Evolutionary conservation across 2,888 invertebrate genomes (phyloP).

Genomic region (Hirtodrosophila trivittata): DNA sequence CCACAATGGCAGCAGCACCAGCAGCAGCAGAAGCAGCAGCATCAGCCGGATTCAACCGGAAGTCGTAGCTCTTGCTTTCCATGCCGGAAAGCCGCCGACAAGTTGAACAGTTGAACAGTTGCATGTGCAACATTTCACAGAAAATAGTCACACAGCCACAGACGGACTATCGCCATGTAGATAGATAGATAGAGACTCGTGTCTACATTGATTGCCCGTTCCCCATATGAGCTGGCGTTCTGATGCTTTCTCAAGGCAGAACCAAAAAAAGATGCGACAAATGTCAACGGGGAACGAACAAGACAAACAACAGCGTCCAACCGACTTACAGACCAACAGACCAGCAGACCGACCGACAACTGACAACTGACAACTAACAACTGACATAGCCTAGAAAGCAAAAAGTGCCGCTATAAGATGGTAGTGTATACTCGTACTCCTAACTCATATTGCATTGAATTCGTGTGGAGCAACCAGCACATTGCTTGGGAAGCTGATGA

Average conservation of each 20-base stretch:
- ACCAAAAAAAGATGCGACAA: constrained; percentile 67
- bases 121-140: constrained; percentile 63
- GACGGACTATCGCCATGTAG: constrained; percentile 2
- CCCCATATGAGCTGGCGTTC: constrained; percentile 31
- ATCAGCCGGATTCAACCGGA: constrained; percentile 40
- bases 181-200: constrained; percentile 3
- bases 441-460: constrained; percentile 65
- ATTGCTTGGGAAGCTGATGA: constrained; percentile 13
- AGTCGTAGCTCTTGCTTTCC: constrained; percentile 66
- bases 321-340: constrained; percentile 6
- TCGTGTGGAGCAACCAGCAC: constrained; percentile 20
- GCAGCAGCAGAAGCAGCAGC: background rate
- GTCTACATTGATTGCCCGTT: constrained; percentile 55
- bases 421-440: constrained; percentile 39
- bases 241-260: constrained; percentile 12
- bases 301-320: constrained; percentile 25
- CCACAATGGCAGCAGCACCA: constrained; percentile 29
- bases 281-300: constrained; percentile 56
- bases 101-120: constrained; percentile 46
- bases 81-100: constrained; percentile 67
- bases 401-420: constrained; percentile 70
- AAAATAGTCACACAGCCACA: constrained; percentile 17
- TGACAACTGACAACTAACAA: constrained; percentile 23
- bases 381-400: constrained; percentile 58
- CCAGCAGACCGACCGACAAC: constrained; percentile 26